Conservation (phyloP, 2,888 invertebrate species). For the Apocheima hispidaria region DNA sequence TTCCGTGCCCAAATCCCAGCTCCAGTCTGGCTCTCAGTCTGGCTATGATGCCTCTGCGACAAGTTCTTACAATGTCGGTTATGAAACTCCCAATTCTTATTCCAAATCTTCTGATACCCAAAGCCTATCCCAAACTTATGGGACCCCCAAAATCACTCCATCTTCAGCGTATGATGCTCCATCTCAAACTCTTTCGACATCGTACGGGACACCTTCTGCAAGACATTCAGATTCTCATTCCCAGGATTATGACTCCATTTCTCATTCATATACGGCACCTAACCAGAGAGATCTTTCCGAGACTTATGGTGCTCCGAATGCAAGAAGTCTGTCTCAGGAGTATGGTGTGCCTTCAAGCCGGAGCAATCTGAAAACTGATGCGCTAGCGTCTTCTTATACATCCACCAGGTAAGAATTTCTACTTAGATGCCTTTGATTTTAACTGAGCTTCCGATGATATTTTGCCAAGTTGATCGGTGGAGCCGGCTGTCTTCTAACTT, state of each 20-base stretch:
- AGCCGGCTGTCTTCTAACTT: too few species aligned
- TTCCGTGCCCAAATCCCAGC: conserved; percentile 19
- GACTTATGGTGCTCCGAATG: conserved; percentile 75
- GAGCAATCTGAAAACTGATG: conserved; percentile 64
- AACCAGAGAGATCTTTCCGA: conserved; percentile 59
- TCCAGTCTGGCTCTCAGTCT: conserved; percentile 2
- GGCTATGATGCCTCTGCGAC: not conserved
- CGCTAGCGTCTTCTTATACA: conserved; percentile 63
- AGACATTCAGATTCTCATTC: conserved; percentile 56
- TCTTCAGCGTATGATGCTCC: conserved; percentile 17
- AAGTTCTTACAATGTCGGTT: conserved; percentile 19
- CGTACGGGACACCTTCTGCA: conserved; percentile 33
- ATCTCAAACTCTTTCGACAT: conserved; percentile 11
- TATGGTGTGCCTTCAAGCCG: conserved; percentile 76
- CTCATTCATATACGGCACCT: conserved; percentile 53
- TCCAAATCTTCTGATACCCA: conserved; percentile 11
- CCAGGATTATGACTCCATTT: conserved; percentile 56
- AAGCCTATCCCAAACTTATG: conserved; percentile 8
- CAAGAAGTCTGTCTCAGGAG: conserved; percentile 61
- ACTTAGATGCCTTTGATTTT: not conserved
- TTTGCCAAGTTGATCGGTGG: too few species aligned
- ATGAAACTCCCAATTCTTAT: conserved; percentile 11
- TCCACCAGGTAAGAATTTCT: conserved; percentile 52
- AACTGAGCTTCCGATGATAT: not conserved
- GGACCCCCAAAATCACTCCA: conserved; percentile 1